Evolutionary conservation across 2,113 vertebrate species (phyloP).

Genomic region (Anarrhichthys ocellatus): DNA sequence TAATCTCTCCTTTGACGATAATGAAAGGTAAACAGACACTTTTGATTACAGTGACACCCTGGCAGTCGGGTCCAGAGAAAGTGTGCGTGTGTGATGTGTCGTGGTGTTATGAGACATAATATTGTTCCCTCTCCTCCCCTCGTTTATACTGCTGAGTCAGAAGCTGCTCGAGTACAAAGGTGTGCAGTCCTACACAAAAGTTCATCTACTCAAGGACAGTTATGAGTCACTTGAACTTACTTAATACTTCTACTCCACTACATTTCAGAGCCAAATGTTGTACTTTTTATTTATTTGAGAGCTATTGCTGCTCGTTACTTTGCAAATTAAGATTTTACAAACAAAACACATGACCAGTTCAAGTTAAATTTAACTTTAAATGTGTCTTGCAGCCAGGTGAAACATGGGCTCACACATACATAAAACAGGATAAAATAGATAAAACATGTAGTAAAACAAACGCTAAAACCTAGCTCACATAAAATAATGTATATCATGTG

Average conservation of each 20-base stretch:
- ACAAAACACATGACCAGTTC: not conserved
- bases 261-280: not conserved
- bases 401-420: not conserved
- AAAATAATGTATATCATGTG: not conserved
- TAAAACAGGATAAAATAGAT: not conserved
- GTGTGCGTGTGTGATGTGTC: conserved; percentile 53
- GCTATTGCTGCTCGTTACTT: not conserved
- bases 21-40: conserved; percentile 84
- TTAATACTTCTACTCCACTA: not conserved
- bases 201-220: conserved; percentile 9
- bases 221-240: conserved; percentile 7
- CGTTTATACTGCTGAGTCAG: conserved; percentile 81
- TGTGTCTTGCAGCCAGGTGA: not conserved
- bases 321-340: not conserved
- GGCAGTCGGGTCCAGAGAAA: conserved; percentile 65
- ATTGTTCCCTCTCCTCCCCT: conserved; percentile 81
- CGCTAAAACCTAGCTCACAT: not conserved
- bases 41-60: conserved; percentile 78
- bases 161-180: conserved; percentile 51
- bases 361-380: not conserved
- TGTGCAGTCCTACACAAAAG: conserved; percentile 30
- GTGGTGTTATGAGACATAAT: conserved; percentile 85
- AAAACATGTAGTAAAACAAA: not conserved
- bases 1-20: conserved; percentile 71
- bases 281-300: not conserved